These are phyloP conservation scores for Sylvilagus bachmani DNA, from an alignment of 2,113 vertebrate species.

Conservation along the genomic window DNA sequence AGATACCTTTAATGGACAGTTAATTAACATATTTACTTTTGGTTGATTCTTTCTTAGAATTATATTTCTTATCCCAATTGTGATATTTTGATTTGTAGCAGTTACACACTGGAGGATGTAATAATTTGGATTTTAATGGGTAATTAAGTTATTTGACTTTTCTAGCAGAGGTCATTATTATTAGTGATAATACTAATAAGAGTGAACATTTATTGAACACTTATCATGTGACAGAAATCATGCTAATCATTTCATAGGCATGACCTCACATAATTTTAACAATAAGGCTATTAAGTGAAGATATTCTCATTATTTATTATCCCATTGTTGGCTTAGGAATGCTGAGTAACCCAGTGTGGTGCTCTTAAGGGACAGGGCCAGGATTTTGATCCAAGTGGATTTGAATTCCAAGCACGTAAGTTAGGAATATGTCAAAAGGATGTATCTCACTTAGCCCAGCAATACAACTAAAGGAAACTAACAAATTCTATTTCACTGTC, in stretches of 20 bases:
- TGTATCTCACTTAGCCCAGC: not conserved
- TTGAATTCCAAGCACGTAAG: not conserved
- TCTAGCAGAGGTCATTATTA: constrained; percentile 62
- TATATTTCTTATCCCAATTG: constrained; percentile 68
- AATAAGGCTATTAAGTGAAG: not conserved
- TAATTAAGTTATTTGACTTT: constrained; percentile 66
- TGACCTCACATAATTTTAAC: constrained; percentile 18
- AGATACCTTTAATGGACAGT: constrained; percentile 51
- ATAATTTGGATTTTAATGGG: constrained; percentile 71
- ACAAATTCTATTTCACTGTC: not conserved
- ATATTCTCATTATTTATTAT: not conserved
- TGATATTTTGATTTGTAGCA: constrained; percentile 73
- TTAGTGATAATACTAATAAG: constrained; percentile 62
- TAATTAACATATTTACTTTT: constrained; percentile 65
- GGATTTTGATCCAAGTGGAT: not conserved
- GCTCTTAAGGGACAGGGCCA: not conserved
- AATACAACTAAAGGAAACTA: not conserved
- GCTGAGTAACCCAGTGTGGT: not conserved
- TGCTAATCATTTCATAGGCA: not conserved
- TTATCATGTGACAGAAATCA: constrained; percentile 14
- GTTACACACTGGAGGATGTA: constrained; percentile 65
- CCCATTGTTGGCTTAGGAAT: not conserved
- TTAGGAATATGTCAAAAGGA: not conserved
- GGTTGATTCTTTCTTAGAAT: constrained; percentile 19
- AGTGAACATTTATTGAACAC: not conserved